phyloP scores from a whole-genome alignment of 2,888 invertebrate species.

The Operophtera brumata region DNA sequence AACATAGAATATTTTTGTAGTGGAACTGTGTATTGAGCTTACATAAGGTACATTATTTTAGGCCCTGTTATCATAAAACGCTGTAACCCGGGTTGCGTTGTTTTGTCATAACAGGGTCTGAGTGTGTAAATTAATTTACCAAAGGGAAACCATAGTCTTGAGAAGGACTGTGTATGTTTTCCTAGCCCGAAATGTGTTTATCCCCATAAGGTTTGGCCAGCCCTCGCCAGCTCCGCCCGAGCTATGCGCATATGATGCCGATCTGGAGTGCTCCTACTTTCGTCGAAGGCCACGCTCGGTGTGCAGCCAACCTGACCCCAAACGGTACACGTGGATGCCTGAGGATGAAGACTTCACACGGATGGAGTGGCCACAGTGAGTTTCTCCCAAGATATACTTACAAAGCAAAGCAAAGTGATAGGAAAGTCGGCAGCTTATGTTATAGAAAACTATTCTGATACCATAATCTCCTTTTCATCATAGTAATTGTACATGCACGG shows the following conservation, averaged over 20 bases:
- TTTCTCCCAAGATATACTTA: conserved; percentile 12
- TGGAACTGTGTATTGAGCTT: too few species aligned
- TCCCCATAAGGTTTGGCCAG: conserved; percentile 78
- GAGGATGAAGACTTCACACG: conserved; percentile 87
- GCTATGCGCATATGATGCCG: conserved; percentile 84
- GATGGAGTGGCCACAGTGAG: conserved; percentile 85
- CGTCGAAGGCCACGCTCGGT: conserved; percentile 88
- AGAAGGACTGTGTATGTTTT: conserved; percentile 29
- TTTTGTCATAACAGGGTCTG: too few species aligned
- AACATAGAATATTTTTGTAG: too few species aligned
- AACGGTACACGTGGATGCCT: conserved; percentile 89
- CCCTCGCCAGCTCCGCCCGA: conserved; percentile 81
- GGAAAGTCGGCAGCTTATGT: too few species aligned
- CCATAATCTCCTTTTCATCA: too few species aligned
- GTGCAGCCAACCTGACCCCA: conserved; percentile 86
- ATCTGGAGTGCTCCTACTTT: conserved; percentile 90
- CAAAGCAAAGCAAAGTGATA: too few species aligned
- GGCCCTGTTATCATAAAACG: too few species aligned
- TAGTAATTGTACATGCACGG: too few species aligned
- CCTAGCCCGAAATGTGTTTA: conserved; percentile 20
- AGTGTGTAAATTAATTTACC: conserved; percentile 1
- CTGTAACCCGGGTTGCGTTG: too few species aligned
- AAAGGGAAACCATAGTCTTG: conserved; percentile 11
- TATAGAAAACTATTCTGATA: too few species aligned
- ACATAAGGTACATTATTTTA: too few species aligned